These are phyloP conservation scores for Megaptera novaeangliae DNA, from an alignment of 2,113 vertebrate genomes.

Conservation along the genomic window DNA sequence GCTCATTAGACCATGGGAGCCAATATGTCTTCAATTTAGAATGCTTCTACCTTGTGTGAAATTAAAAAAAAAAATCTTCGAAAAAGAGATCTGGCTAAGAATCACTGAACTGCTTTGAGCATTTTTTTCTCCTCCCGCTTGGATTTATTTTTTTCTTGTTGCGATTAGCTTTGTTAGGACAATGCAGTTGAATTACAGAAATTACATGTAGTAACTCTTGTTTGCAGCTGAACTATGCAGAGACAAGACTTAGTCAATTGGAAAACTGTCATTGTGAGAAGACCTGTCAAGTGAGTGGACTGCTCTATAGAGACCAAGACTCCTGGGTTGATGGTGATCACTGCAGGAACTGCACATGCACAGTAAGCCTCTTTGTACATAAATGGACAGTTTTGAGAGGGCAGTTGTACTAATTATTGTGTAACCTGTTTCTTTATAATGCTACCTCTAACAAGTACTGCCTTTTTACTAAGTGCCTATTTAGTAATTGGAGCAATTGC, in stretches of 20 bases:
- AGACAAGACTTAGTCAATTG: constrained; percentile 94
- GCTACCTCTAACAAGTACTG: not conserved
- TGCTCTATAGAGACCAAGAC: constrained; percentile 92
- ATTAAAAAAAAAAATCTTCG: not conserved
- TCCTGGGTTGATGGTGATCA: constrained; percentile 94
- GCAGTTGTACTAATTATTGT: not conserved
- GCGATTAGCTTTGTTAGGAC: constrained; percentile 50
- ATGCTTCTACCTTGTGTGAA: constrained; percentile 9
- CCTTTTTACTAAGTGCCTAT: not conserved
- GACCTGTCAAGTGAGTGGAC: constrained; percentile 90
- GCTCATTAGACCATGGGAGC: constrained; percentile 51
- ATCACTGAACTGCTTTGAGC: not conserved
- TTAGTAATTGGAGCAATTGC: not conserved
- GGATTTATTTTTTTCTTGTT: not conserved
- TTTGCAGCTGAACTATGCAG: constrained; percentile 94
- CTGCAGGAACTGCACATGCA: constrained; percentile 94
- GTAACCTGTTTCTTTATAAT: not conserved
- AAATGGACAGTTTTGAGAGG: not conserved
- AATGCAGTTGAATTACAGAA: constrained; percentile 47
- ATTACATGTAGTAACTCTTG: constrained; percentile 70
- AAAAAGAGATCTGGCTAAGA: constrained; percentile 15
- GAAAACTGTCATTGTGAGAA: constrained; percentile 96
- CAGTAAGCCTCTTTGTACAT: constrained; percentile 81
- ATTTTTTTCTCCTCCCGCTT: not conserved
- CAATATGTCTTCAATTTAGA: constrained; percentile 32